Conservation (phyloP, 2,113 vertebrate species). For the Cisticola juncidis region DNA sequence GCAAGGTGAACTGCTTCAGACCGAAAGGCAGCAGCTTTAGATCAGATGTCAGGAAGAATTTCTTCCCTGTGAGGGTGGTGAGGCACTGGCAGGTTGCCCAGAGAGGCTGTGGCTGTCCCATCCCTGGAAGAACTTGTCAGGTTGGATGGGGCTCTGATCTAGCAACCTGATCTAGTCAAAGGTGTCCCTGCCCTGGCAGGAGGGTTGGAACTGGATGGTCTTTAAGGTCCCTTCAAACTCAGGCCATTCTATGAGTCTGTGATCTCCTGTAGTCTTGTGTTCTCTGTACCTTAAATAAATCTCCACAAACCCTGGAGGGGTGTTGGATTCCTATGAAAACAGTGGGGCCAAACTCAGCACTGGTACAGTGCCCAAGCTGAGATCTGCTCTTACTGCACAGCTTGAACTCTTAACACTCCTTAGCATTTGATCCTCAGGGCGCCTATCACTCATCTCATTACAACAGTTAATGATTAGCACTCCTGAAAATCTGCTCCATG, state of each 20-base stretch:
- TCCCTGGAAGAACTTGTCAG: background rate
- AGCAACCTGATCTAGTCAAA: background rate
- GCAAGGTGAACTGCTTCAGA: background rate
- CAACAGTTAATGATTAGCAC: background rate
- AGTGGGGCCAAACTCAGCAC: background rate
- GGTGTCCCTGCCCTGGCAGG: background rate
- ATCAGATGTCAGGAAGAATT: background rate
- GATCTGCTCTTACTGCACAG: background rate
- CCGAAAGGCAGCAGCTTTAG: background rate
- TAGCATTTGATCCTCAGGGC: background rate
- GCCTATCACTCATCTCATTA: background rate
- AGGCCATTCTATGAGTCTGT: background rate
- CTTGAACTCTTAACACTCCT: background rate
- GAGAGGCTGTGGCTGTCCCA: background rate
- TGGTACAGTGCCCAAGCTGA: background rate
- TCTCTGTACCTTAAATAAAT: background rate
- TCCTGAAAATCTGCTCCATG: conserved; percentile 1
- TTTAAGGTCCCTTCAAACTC: background rate
- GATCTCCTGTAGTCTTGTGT: background rate
- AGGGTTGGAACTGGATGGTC: background rate
- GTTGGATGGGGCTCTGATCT: background rate
- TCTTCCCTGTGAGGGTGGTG: background rate
- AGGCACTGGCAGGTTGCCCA: background rate
- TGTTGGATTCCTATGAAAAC: background rate
- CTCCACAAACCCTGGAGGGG: background rate